These are phyloP conservation scores for Pocillopora damicornis DNA, from an alignment of 64 coral and sea anemone genomes.

Conservation along the genomic window DNA sequence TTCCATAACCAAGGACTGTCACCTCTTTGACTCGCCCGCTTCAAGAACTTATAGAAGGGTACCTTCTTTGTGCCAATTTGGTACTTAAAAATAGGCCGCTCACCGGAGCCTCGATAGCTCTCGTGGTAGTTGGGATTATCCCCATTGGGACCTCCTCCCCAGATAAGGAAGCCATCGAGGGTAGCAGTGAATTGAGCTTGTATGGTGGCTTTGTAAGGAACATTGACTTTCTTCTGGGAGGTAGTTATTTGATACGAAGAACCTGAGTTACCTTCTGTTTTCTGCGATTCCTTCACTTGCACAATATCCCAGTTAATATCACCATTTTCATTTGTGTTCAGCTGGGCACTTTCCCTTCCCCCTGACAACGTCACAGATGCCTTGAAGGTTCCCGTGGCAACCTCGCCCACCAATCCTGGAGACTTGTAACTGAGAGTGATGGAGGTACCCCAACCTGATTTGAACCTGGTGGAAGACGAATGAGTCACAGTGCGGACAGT, in stretches of 20 bases:
- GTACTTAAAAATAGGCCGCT: slow-evolving; percentile 37
- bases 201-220: slow-evolving; percentile 63
- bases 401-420: slow-evolving; percentile 11
- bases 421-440: slow-evolving; percentile 54
- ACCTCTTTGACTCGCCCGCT: slow-evolving; percentile 37
- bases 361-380: slow-evolving; percentile 16
- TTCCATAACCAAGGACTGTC: slow-evolving; percentile 62
- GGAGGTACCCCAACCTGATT: slow-evolving; percentile 27
- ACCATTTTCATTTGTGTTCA: neutral
- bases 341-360: neutral
- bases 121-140: slow-evolving; percentile 51
- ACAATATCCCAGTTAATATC: slow-evolving; percentile 31
- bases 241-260: slow-evolving; percentile 25
- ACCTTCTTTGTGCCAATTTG: slow-evolving; percentile 1
- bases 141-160: slow-evolving; percentile 64
- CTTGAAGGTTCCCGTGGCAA: neutral
- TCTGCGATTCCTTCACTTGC: neutral
- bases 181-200: slow-evolving; percentile 56
- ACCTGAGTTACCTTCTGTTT: neutral
- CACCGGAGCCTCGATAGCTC: neutral
- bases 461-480: slow-evolving; percentile 46
- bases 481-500: slow-evolving; percentile 64
- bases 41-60: slow-evolving; percentile 53
- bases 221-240: slow-evolving; percentile 5
- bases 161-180: slow-evolving; percentile 65